Evolutionary conservation across 2,888 invertebrate genomes (phyloP).

Genomic region (Tridacna gigas): DNA sequence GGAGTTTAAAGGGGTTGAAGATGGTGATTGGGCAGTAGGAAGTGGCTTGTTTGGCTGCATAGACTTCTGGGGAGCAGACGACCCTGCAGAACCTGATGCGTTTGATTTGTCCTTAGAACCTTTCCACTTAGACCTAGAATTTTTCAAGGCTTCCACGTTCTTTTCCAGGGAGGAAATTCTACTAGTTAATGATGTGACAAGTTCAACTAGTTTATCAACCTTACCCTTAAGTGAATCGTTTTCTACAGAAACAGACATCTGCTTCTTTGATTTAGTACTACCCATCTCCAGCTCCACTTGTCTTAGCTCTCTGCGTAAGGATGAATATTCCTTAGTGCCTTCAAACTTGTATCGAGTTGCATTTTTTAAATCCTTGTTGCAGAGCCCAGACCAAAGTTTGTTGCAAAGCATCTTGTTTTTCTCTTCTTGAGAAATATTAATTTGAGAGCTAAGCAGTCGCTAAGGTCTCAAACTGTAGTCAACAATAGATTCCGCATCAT

Average conservation of each 20-base stretch:
- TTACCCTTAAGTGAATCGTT: not conserved
- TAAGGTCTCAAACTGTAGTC: slow-evolving; percentile 26
- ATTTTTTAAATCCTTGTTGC: slow-evolving; percentile 9
- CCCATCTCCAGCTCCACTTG: slow-evolving; percentile 7
- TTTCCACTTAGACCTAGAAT: no score
- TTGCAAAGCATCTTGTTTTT: slow-evolving; percentile 23
- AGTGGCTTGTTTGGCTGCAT: no score
- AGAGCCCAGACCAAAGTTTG: slow-evolving; percentile 22
- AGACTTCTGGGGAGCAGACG: no score
- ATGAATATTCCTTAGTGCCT: not conserved
- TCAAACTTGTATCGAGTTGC: slow-evolving; percentile 29
- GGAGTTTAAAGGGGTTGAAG: not conserved
- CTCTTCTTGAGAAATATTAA: not conserved
- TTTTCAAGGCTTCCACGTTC: no score
- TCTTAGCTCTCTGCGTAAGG: slow-evolving; percentile 12
- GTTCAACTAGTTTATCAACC: not conserved
- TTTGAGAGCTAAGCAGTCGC: not conserved
- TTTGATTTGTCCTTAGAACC: no score
- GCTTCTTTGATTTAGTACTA: no score
- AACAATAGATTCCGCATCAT: not conserved
- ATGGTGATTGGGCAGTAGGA: no score
- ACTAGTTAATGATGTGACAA: no score
- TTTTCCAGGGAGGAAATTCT: no score
- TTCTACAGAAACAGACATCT: not conserved
- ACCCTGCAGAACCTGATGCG: no score